A percentile compares a stretch with the other conserved stretches of the same genome.
phyloP scores from a whole-genome alignment of 2,113 vertebrate species.

The Ivindomyrus marchei region DNA sequence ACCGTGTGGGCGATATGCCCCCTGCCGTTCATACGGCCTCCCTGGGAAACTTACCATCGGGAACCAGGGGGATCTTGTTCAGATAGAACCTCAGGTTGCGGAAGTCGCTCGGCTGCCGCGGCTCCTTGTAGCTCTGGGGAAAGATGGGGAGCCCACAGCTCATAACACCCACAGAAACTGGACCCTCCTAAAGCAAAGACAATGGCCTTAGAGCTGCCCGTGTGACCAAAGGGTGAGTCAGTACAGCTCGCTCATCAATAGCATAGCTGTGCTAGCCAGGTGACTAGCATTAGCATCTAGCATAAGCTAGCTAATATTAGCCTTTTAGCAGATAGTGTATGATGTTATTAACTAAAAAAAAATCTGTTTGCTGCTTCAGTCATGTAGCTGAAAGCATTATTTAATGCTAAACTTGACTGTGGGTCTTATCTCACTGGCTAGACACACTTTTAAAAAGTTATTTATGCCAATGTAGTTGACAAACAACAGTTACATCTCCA shows the following conservation, averaged over 20 bases:
- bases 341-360: background rate
- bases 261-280: background rate
- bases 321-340: background rate
- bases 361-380: background rate
- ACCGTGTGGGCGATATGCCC: background rate
- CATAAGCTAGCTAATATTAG: background rate
- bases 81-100: constrained; percentile 95
- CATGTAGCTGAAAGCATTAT: background rate
- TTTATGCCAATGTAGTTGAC: background rate
- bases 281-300: background rate
- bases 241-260: background rate
- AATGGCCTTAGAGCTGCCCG: background rate
- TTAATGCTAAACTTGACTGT: background rate
- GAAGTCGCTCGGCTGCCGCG: constrained; percentile 80
- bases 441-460: too few species aligned
- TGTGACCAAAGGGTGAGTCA: background rate
- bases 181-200: background rate
- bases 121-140: constrained; percentile 83
- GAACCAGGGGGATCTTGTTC: constrained; percentile 93
- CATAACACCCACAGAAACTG: background rate
- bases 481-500: background rate
- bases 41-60: constrained; percentile 73
- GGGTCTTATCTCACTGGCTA: background rate
- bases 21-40: background rate
- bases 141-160: background rate